phyloP scores from a whole-genome alignment of 2,888 invertebrate genomes.

The Phyto melanocephala region DNA sequence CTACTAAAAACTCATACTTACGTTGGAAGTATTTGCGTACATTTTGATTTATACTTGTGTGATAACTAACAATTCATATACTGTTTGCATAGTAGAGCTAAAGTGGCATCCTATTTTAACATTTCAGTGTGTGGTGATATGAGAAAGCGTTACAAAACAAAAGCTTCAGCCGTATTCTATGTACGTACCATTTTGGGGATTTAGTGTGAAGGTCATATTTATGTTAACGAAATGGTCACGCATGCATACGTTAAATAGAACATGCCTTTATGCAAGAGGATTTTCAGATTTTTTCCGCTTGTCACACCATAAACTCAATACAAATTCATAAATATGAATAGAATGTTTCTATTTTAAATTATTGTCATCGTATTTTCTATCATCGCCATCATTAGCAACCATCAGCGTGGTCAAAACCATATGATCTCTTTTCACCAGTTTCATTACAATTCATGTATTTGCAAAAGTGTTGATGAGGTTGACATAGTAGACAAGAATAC shows the following conservation, averaged over 20 bases:
- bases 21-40: no score
- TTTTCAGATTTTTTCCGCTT: not conserved
- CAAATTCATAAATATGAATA: slow-evolving; percentile 52
- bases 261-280: slow-evolving; percentile 46
- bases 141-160: not conserved
- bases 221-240: slow-evolving; percentile 57
- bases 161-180: slow-evolving; percentile 21
- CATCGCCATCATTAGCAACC: not conserved
- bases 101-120: not conserved
- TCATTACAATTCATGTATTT: slow-evolving; percentile 16
- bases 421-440: slow-evolving; percentile 17
- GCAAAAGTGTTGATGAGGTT: slow-evolving; percentile 41
- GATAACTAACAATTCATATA: slow-evolving; percentile 43
- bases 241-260: slow-evolving; percentile 55
- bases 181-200: no score
- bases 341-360: slow-evolving; percentile 37
- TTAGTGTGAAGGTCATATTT: slow-evolving; percentile 58
- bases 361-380: slow-evolving; percentile 20
- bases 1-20: slow-evolving; percentile 4
- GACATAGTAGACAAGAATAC: slow-evolving; percentile 20
- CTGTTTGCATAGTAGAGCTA: slow-evolving; percentile 35
- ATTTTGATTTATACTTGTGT: slow-evolving; percentile 2
- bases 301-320: not conserved
- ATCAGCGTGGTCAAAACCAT: not conserved
- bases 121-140: slow-evolving; percentile 2